phyloP scores from a whole-genome alignment of 1,140 invertebrate species.

The Polypedilum pembai region DNA sequence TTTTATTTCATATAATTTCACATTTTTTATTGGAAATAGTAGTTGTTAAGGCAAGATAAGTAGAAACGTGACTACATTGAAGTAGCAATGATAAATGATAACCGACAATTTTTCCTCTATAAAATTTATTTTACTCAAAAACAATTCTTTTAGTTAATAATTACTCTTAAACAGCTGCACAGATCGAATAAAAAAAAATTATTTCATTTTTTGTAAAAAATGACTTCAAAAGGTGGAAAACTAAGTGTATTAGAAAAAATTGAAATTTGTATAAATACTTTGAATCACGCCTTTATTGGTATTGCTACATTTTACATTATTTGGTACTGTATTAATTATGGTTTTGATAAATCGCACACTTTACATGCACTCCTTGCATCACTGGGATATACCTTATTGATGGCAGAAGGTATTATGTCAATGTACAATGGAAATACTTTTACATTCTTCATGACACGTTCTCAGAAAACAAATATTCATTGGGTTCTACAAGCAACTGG shows the following conservation, averaged over 20 bases:
- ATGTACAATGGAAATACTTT: constrained; percentile 39
- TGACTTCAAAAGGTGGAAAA: neutral
- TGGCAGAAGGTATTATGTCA: constrained; percentile 41
- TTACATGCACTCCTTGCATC: neutral
- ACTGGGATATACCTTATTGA: constrained; percentile 36
- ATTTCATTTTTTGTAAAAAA: neutral
- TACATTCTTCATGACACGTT: constrained; percentile 36
- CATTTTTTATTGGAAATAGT: too few species aligned
- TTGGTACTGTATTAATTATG: constrained; percentile 20
- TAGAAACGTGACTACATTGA: neutral
- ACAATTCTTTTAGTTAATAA: neutral
- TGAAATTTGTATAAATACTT: constrained; percentile 27
- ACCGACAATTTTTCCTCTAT: neutral
- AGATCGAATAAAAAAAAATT: too few species aligned
- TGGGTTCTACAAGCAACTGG: constrained; percentile 39
- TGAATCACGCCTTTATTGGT: constrained; percentile 23
- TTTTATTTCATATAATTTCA: too few species aligned
- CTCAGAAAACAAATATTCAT: constrained; percentile 40
- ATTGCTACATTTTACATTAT: constrained; percentile 20
- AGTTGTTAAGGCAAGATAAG: neutral
- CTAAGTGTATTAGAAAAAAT: neutral
- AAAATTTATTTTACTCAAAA: neutral
- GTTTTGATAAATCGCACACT: neutral
- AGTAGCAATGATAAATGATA: neutral
- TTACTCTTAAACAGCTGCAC: neutral